Base-by-base conservation (phyloP, 2,888 invertebrate genomes). In the Strigamia crassipes region DNA sequence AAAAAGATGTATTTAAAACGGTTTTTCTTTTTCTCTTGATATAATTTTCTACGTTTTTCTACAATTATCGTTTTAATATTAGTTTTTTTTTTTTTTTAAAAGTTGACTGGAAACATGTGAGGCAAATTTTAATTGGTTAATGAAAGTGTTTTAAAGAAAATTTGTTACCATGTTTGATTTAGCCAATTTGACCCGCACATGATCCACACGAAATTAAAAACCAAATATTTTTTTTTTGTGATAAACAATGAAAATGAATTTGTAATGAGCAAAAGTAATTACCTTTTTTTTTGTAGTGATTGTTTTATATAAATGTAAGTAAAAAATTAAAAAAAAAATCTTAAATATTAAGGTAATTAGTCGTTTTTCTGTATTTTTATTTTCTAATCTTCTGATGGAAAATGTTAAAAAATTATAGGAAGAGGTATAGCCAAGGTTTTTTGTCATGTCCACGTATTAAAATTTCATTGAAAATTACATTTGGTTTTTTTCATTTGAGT, bases 251-350 rank as follows among this genome's bases (percentile, higher is more conserved):
- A 61, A 12, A 46, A 61, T 27, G 27, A 61, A 23, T 23, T 61
- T 61, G 61, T 61, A 61, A 61, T 8, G 61, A 61, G 61, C 61
- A 21, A 61, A 51, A 61, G 61, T 61, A 61, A 61, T 18, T 23
- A 18, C n/a, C 10, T 61, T 61, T 21, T 56, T 56, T 61, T 61
- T 61, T 61, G 61, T 61, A 61, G 61, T 61, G 21, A 61, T 61
- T 61, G 61, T 61, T 61, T 61, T 61, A 61, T 61, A 61, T 61
- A 61, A 61, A 61, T 61, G 61, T 61, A 61, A 61, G 61, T 61
- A 61, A 61, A 61, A 61, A 23, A 15, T 61, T 3, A 61, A 61
- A 61, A 23, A 23, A 61, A 61, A 61, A 61, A 18, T 6, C 21
- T 61, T 61, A 61, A 46, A 61, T 61, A 61, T 61, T 61, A 61